Evolutionary conservation across 2,888 invertebrate species (phyloP).

Genomic region (Drosophila maculinotata): DNA sequence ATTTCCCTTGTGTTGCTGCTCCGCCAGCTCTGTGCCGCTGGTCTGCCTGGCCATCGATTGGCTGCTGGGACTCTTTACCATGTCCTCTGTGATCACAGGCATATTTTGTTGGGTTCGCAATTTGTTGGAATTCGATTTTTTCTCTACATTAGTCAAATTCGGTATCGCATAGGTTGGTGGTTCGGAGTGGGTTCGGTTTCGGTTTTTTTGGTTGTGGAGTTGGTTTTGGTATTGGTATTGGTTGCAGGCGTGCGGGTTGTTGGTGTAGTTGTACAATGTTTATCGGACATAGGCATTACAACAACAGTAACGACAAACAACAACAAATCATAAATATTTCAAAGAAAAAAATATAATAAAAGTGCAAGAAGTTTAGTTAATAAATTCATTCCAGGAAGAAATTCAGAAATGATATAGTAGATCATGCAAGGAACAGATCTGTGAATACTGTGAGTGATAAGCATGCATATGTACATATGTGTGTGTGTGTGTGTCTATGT

Average conservation of each 20-base stretch:
- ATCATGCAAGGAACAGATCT: conserved; percentile 17
- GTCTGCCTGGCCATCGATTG: conserved; percentile 92
- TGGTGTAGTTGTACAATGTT: conserved; percentile 32
- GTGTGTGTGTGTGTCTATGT: conserved; percentile 9
- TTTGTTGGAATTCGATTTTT: conserved; percentile 80
- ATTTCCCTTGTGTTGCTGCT: conserved; percentile 91
- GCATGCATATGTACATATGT: conserved; percentile 27
- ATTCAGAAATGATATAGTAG: conserved; percentile 37
- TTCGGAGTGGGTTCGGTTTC: conserved; percentile 20
- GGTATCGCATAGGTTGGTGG: conserved; percentile 26
- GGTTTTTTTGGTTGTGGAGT: conserved; percentile 7
- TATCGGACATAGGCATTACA: conserved; percentile 54
- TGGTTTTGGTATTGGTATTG: conserved; percentile 21
- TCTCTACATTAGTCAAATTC: conserved; percentile 73
- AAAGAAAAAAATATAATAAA: conserved; percentile 47
- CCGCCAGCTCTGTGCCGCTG: conserved; percentile 87
- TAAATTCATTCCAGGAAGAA: conserved; percentile 26
- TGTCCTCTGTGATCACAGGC: conserved; percentile 86
- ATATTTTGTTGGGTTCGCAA: conserved; percentile 68
- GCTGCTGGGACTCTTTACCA: conserved; percentile 93
- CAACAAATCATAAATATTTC: conserved; percentile 46
- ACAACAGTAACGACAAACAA: conserved; percentile 62
- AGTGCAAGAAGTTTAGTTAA: conserved; percentile 53
- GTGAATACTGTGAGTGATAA: conserved; percentile 20
- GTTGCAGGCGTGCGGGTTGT: conserved; percentile 53